A percentile compares a stretch with the other conserved stretches of the same genome.
These are phyloP conservation scores for Notolepis coatsorum DNA, from an alignment of 2,797 vertebrate species.

Conservation along the genomic window DNA sequence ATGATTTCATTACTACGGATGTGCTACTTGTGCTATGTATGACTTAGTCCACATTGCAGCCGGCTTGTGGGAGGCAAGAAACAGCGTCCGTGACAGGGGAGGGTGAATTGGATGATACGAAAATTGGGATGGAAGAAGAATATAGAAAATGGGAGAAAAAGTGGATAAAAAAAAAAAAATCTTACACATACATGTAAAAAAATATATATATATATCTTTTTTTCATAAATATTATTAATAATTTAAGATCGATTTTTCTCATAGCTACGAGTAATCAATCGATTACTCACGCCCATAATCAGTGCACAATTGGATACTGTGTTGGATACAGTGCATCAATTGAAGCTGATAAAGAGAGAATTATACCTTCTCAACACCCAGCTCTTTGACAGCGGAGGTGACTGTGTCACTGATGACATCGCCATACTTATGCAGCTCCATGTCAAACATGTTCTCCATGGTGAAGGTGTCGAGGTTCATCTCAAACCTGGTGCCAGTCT, in stretches of 20 bases:
- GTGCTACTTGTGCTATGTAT: no score
- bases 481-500: constrained; percentile 88
- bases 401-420: constrained; percentile 91
- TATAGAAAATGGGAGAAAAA: no score
- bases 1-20: no score
- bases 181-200: background rate
- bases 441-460: constrained; percentile 96
- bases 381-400: constrained; percentile 91
- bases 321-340: background rate
- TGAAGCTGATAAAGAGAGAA: background rate
- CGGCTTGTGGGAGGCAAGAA: no score
- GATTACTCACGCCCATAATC: no score
- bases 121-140: no score
- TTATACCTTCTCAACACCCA: constrained; percentile 92
- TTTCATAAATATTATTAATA: background rate
- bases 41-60: no score
- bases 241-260: no score
- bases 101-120: no score
- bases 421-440: constrained; percentile 91
- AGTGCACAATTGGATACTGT: background rate
- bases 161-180: no score
- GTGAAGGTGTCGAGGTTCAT: constrained; percentile 92
- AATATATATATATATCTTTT: background rate
- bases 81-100: no score
- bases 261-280: no score